Evolutionary conservation across 2,888 invertebrate species (phyloP).

Genomic region (Aromia moschata): DNA sequence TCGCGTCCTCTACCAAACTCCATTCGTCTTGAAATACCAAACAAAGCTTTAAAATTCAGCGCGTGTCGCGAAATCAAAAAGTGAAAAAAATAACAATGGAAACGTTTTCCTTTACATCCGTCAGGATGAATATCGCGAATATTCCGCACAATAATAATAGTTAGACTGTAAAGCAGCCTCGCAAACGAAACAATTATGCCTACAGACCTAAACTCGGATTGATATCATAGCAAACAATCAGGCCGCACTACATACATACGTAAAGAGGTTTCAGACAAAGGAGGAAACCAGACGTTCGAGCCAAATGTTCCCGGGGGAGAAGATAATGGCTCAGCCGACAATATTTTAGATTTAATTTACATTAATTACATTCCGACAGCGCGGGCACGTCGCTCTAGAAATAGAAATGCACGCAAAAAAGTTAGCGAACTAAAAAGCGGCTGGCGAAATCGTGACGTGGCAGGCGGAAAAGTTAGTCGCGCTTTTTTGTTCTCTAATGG

Average conservation of each 20-base stretch:
- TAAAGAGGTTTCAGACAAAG: slow-evolving; percentile 22
- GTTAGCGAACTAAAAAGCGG: neutral
- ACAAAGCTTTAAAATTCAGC: no score
- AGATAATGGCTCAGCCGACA: slow-evolving; percentile 16
- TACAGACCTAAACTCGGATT: slow-evolving; percentile 14
- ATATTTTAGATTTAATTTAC: slow-evolving; percentile 25
- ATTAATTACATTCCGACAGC: slow-evolving; percentile 19
- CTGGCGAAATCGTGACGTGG: no score
- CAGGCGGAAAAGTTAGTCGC: no score
- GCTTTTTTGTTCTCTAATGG: no score
- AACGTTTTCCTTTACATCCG: no score
- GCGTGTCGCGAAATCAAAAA: no score
- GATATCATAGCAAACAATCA: slow-evolving; percentile 22
- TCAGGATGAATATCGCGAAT: no score
- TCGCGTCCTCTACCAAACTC: no score
- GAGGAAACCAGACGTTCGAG: slow-evolving; percentile 19
- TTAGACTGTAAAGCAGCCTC: neutral
- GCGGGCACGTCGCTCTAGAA: neutral
- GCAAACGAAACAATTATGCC: slow-evolving; percentile 18
- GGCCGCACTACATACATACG: slow-evolving; percentile 19
- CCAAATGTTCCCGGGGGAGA: slow-evolving; percentile 18
- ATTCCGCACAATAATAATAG: neutral
- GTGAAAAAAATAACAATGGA: no score
- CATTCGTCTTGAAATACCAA: no score
- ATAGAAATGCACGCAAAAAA: neutral